A percentile compares a stretch with the other conserved stretches of the same genome.
phyloP scores from a whole-genome alignment of 92 coral and sea anemone species.

The Chrysogorgia sp. region DNA sequence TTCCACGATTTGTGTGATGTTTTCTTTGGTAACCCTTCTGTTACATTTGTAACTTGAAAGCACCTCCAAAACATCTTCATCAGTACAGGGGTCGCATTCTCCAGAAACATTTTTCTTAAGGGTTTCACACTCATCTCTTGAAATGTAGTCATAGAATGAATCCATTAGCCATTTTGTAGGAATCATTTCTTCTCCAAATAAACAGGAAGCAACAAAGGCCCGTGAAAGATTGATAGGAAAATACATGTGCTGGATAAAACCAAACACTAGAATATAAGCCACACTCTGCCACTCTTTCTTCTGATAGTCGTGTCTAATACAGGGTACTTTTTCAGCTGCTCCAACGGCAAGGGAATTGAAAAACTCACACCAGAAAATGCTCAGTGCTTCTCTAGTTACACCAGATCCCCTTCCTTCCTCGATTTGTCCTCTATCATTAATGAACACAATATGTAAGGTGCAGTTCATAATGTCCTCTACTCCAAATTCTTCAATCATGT shows the following conservation, averaged over 20 bases:
- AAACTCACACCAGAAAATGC: slow-evolving; percentile 57
- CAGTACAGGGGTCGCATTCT: slow-evolving; percentile 50
- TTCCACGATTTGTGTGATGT: slow-evolving; percentile 35
- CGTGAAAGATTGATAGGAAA: slow-evolving; percentile 45
- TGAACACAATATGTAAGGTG: slow-evolving; percentile 48
- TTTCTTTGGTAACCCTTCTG: slow-evolving; percentile 47
- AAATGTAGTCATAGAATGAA: slow-evolving; percentile 43
- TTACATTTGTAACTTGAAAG: slow-evolving; percentile 50
- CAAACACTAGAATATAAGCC: slow-evolving; percentile 46
- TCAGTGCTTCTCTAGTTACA: slow-evolving; percentile 47
- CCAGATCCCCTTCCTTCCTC: slow-evolving; percentile 60
- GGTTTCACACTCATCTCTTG: slow-evolving; percentile 52
- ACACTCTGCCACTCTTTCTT: slow-evolving; percentile 56
- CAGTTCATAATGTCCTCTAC: slow-evolving; percentile 39
- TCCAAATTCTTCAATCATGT: slow-evolving; percentile 49
- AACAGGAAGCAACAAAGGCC: slow-evolving; percentile 52
- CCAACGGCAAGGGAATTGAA: slow-evolving; percentile 48
- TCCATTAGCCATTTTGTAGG: slow-evolving; percentile 26
- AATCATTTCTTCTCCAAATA: slow-evolving; percentile 43
- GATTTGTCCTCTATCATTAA: slow-evolving; percentile 43
- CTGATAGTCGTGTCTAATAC: slow-evolving; percentile 53
- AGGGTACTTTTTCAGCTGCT: slow-evolving; percentile 55
- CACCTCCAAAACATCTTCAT: slow-evolving; percentile 52
- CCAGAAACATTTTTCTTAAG: slow-evolving; percentile 38
- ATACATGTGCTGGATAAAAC: slow-evolving; percentile 38